These are phyloP conservation scores for Stratiomys singularior DNA, from an alignment of 2,888 invertebrate genomes.

Conservation along the genomic window DNA sequence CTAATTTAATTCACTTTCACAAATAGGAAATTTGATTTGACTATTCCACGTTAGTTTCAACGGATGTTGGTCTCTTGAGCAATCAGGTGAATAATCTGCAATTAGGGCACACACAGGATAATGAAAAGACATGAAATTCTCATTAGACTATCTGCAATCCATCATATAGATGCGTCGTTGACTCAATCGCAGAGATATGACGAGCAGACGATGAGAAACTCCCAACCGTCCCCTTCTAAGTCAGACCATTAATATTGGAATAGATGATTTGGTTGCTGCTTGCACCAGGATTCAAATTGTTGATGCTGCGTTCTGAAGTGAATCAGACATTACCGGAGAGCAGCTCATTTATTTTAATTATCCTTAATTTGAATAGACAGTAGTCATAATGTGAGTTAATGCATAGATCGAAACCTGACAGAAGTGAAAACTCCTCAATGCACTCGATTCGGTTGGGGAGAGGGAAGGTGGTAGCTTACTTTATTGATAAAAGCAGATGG, in stretches of 20 bases:
- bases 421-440: background rate
- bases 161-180: background rate
- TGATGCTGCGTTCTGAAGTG: background rate
- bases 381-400: slow-evolving; percentile 28
- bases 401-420: background rate
- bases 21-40: too few species aligned
- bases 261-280: background rate
- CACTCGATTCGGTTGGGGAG: background rate
- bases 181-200: background rate
- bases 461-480: background rate
- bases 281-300: background rate
- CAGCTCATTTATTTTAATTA: slow-evolving; percentile 43
- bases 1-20: too few species aligned
- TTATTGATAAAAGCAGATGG: background rate
- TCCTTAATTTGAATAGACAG: slow-evolving; percentile 41
- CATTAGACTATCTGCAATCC: slow-evolving; percentile 4
- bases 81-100: background rate
- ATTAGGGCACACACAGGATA: background rate
- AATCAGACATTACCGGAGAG: background rate
- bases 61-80: too few species aligned
- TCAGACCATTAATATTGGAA: too few species aligned
- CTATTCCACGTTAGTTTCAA: too few species aligned
- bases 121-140: slow-evolving; percentile 5
- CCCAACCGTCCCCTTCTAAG: background rate
- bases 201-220: background rate